phyloP scores from a whole-genome alignment of 2,888 invertebrate genomes.

The Venusia cambrica region DNA sequence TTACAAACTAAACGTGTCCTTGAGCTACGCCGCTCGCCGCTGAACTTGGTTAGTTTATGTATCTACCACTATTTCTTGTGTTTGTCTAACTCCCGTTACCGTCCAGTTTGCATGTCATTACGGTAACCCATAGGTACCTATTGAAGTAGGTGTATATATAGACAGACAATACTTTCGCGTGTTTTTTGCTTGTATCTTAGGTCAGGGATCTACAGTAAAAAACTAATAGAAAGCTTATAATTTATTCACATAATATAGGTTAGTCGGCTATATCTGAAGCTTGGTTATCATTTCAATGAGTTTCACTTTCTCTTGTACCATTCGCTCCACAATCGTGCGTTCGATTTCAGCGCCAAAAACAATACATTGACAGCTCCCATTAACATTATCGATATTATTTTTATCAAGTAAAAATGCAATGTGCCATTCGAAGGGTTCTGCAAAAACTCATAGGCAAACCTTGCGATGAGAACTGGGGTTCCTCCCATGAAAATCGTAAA shows the following conservation, averaged over 20 bases:
- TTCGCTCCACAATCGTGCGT: background rate
- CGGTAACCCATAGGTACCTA: too few species aligned
- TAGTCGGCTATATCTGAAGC: too few species aligned
- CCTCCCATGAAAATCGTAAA: background rate
- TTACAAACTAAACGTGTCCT: background rate
- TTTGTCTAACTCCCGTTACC: constrained; percentile 36
- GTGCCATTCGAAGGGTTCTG: background rate
- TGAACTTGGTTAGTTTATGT: too few species aligned
- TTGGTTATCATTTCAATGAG: too few species aligned
- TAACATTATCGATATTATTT: background rate
- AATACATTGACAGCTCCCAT: background rate
- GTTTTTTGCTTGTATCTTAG: too few species aligned
- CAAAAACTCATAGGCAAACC: background rate
- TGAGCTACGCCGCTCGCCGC: too few species aligned
- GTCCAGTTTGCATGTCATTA: constrained; percentile 42
- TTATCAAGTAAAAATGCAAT: background rate
- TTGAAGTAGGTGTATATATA: background rate
- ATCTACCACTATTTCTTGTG: constrained; percentile 17
- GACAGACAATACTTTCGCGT: too few species aligned
- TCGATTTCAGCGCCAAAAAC: background rate
- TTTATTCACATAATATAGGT: too few species aligned
- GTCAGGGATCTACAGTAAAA: too few species aligned
- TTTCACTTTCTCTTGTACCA: background rate
- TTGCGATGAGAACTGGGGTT: background rate
- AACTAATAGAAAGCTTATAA: too few species aligned